A percentile compares a stretch with the other conserved stretches of the same genome.
These are phyloP conservation scores for Drosophila emarginata DNA, from an alignment of 2,888 invertebrate species.

Conservation along the genomic window DNA sequence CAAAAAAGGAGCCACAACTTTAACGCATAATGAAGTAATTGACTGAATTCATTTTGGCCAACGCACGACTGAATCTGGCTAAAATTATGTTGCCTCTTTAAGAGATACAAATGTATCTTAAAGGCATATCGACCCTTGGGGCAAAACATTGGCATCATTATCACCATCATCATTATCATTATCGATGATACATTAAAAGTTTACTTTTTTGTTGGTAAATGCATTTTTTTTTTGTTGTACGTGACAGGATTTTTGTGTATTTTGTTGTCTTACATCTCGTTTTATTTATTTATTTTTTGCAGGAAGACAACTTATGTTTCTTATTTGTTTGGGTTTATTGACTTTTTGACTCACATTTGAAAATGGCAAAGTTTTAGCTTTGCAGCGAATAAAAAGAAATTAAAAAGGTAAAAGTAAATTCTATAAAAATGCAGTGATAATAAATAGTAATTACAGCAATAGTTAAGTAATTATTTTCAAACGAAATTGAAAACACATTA, in stretches of 20 bases:
- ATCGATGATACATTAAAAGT: conserved; percentile 61
- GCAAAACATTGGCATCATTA: not conserved
- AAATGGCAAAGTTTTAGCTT: too few relatives aligned
- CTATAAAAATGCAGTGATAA: too few relatives aligned
- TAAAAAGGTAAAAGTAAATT: too few relatives aligned
- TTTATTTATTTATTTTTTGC: conserved; percentile 41
- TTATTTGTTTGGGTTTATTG: conserved; percentile 44
- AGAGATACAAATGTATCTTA: conserved; percentile 48
- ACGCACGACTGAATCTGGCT: conserved; percentile 16
- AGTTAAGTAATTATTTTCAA: too few relatives aligned
- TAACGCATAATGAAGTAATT: conserved; percentile 56
- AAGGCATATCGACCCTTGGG: conserved; percentile 2
- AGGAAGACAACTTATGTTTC: conserved; percentile 52
- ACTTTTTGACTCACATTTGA: conserved; percentile 44
- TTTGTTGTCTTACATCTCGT: conserved; percentile 46
- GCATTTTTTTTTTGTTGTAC: conserved; percentile 50
- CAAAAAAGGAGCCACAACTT: conserved; percentile 28
- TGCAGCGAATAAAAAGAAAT: too few relatives aligned
- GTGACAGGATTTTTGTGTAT: conserved; percentile 49
- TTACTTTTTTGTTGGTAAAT: conserved; percentile 61
- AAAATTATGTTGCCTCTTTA: conserved; percentile 24
- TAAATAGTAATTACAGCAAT: too few relatives aligned
- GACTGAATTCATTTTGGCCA: conserved; percentile 49
- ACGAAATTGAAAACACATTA: too few relatives aligned
- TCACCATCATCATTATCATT: conserved; percentile 16